Evolutionary conservation across 2,797 vertebrate species (phyloP).

Genomic region (Pterois miles): DNA sequence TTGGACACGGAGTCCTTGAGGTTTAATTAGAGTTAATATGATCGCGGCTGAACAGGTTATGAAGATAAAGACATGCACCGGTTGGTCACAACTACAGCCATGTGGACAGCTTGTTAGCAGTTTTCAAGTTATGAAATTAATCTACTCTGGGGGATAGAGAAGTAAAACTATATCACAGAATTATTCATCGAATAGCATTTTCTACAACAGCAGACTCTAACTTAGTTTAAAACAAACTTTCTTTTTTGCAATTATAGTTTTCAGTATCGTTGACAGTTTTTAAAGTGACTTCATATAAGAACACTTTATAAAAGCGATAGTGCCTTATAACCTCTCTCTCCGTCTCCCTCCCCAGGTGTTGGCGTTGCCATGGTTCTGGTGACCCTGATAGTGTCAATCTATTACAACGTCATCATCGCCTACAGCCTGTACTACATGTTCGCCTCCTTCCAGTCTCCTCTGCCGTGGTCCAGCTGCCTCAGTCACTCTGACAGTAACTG

Average conservation of each 20-base stretch:
- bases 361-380: slow-evolving; percentile 91
- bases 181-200: no score
- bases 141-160: no score
- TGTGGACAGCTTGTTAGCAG: no score
- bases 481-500: slow-evolving; percentile 85
- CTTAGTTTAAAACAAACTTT: no score
- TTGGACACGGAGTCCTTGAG: neutral
- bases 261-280: neutral
- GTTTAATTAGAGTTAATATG: neutral
- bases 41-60: no score
- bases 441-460: slow-evolving; percentile 90
- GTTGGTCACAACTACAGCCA: no score
- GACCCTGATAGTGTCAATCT: slow-evolving; percentile 87
- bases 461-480: slow-evolving; percentile 89
- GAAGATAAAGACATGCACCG: no score
- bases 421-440: slow-evolving; percentile 96
- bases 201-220: no score
- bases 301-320: neutral
- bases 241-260: no score
- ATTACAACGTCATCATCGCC: slow-evolving; percentile 94
- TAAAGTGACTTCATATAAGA: neutral
- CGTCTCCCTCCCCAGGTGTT: slow-evolving; percentile 83
- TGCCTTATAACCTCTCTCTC: neutral
- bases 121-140: no score
- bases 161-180: no score